Evolutionary conservation across 35 echinoderm and acorn worm species (phyloP).

Genomic region (Strongylocentrotus purpuratus): DNA sequence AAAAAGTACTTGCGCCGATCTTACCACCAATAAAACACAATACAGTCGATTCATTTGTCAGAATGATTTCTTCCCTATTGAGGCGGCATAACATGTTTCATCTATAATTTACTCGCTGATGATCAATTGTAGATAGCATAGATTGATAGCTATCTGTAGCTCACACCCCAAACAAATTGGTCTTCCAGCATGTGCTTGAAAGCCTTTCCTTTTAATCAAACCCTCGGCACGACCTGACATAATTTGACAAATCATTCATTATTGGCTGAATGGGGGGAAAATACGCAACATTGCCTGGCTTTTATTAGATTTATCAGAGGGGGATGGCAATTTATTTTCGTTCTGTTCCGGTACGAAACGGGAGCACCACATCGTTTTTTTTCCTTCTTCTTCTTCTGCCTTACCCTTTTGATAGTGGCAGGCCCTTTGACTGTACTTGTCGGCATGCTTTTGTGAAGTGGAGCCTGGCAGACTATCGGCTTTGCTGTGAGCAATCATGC

Average conservation of each 20-base stretch:
- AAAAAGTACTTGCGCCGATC: background rate
- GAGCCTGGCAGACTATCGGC: conserved; percentile 31
- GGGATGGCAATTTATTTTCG: conserved; percentile 9
- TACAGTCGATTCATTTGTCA: conserved; percentile 19
- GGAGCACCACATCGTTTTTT: background rate
- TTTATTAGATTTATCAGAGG: background rate
- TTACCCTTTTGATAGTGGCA: background rate
- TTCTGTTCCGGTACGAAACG: background rate
- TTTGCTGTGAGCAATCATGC: conserved; percentile 24
- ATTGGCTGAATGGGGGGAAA: conserved; percentile 24
- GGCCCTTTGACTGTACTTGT: conserved; percentile 8
- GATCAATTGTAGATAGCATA: conserved; percentile 24
- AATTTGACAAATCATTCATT: conserved; percentile 46
- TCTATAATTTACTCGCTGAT: conserved; percentile 7
- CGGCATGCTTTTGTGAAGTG: conserved; percentile 40
- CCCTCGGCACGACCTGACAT: background rate
- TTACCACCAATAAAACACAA: background rate
- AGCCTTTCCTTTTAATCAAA: conserved; percentile 27
- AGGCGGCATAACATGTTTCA: background rate
- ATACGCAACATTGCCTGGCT: background rate
- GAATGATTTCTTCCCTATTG: background rate
- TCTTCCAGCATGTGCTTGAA: background rate
- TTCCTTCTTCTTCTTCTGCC: background rate
- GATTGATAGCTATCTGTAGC: conserved; percentile 23
- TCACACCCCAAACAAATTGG: conserved; percentile 18